Evolutionary conservation across 1,140 invertebrate genomes (phyloP), one percentile per base, ranked within the genome.

Genomic region (Melitaea cinxia): DNA sequence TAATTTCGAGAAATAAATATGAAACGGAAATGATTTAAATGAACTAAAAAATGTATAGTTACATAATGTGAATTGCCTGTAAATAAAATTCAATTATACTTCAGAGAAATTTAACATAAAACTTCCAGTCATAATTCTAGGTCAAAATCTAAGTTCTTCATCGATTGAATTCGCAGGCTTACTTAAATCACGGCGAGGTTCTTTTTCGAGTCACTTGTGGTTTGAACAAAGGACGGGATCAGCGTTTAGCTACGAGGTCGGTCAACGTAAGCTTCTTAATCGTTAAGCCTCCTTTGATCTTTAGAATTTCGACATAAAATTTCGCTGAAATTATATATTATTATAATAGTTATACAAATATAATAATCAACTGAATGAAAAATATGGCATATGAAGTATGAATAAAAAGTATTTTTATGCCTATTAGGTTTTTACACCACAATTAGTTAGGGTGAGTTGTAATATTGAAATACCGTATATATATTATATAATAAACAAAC

Each of bases 211-310:
- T 58, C 62, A 57, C 42, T 65, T 65, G 45, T 39, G 54, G 54
- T 55, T 65, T 28, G 49, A 57, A 57, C 61, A 64, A 65, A 65
- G 47, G 62, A 30, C 30, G 45, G 24, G 62, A 65, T 57, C 45
- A 50, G 62, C 62, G 62, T 56, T 65, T 65, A 65, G 62, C 62
- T 57, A 33, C 45, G 54, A 33, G 15, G 54, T 54, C 62, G 54
- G 62, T 24, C 50, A 60, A 57, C 54, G 42, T 65, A 65, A 65
- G 54, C 62, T 58, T 39, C 54, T 65, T 57, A 65, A 30, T 57
- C 35, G 24, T 65, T 65, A 64, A 64, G 42, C 39, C 53, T 26
- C 17, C 1, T 30, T 56, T 64, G 57, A 65, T 65, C 54, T 49
- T 60, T 19, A 33, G 45, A 30, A 26, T 59, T 26, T 68, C 47